A percentile compares a stretch with the other conserved stretches of the same genome.
Evolutionary conservation across 1,140 invertebrate species (phyloP).

Genomic region (Hetaerina americana): DNA sequence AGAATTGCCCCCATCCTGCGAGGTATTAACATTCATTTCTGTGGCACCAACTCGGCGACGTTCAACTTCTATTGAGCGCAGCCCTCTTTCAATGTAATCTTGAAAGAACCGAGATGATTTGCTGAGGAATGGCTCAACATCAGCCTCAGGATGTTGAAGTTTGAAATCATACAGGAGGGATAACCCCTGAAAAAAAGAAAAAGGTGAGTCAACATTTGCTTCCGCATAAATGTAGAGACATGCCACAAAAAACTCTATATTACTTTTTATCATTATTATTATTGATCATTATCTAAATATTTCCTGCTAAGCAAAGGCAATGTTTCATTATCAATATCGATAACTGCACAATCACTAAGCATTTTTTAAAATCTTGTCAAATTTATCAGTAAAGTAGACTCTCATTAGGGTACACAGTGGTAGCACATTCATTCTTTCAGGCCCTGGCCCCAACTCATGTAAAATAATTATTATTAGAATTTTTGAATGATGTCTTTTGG

Average conservation of each 20-base stretch:
- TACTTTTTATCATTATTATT: constrained; percentile 3
- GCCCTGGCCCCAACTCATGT: no score
- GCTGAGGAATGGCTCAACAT: constrained; percentile 79
- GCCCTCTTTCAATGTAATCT: constrained; percentile 77
- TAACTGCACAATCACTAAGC: no score
- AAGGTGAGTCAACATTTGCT: constrained; percentile 10
- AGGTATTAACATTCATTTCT: neutral
- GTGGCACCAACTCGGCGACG: constrained; percentile 13
- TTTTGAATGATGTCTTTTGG: no score
- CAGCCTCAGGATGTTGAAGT: constrained; percentile 77
- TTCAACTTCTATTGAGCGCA: constrained; percentile 60
- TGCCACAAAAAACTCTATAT: constrained; percentile 1
- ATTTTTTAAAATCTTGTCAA: no score
- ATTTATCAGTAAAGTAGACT: no score
- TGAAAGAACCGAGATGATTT: constrained; percentile 85
- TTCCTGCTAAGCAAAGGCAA: no score
- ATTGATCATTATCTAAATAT: neutral
- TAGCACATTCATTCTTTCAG: no score
- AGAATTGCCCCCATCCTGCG: neutral
- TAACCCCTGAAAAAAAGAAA: constrained; percentile 44
- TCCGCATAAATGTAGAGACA: constrained; percentile 2
- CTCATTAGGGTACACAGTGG: no score
- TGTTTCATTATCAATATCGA: no score
- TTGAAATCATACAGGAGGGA: constrained; percentile 80
- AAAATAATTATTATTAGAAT: no score